These are phyloP conservation scores for Octomys mimax DNA, from an alignment of 2,797 vertebrate genomes.

Conservation along the genomic window DNA sequence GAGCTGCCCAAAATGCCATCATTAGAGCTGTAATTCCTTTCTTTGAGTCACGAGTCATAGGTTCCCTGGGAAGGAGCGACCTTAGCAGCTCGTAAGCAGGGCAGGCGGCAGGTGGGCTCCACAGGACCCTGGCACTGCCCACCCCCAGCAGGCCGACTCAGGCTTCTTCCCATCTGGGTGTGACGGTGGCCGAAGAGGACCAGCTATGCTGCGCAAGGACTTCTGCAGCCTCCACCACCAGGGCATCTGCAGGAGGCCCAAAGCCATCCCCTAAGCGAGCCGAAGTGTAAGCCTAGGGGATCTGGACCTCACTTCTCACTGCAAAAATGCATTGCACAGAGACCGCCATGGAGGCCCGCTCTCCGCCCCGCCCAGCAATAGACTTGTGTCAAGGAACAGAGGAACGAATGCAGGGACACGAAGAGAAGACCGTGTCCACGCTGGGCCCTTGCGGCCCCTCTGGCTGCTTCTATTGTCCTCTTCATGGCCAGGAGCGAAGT, in stretches of 20 bases:
- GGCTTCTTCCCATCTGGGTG: not conserved
- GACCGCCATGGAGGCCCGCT: rapidly evolving
- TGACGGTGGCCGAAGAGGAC: not conserved
- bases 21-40: not conserved
- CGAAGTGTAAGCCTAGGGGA: not conserved
- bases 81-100: not conserved
- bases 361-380: not conserved
- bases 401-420: not conserved
- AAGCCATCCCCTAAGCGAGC: not conserved
- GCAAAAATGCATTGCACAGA: not conserved
- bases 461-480: not conserved
- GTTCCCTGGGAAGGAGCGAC: not conserved
- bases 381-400: not conserved
- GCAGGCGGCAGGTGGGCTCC: not conserved
- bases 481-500: rapidly evolving
- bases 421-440: not conserved
- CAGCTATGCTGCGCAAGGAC: rapidly evolving
- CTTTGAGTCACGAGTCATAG: not conserved
- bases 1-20: not conserved
- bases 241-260: not conserved
- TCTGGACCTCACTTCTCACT: not conserved
- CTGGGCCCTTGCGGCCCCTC: not conserved
- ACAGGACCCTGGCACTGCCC: rapidly evolving
- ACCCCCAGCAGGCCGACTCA: not conserved
- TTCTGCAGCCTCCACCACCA: not conserved